A percentile compares a stretch with the other conserved stretches of the same genome.
Evolutionary conservation across 1,140 invertebrate genomes (phyloP).

Genomic region (Tyrophagus putrescentiae): DNA sequence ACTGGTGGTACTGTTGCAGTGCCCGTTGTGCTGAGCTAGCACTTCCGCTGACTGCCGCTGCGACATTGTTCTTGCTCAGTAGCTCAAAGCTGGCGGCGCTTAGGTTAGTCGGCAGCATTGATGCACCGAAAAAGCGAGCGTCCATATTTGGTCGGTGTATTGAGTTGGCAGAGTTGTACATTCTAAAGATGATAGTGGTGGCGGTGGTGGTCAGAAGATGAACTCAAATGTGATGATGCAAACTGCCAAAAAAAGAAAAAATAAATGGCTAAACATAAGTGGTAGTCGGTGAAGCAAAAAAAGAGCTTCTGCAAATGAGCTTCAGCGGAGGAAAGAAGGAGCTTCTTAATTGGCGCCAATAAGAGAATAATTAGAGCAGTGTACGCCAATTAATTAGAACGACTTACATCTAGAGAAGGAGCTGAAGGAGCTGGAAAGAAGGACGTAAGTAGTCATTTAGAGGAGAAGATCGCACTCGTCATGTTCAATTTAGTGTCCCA

Average conservation of each 20-base stretch:
- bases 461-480: not conserved
- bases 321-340: not conserved
- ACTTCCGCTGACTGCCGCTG: not conserved
- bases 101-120: not conserved
- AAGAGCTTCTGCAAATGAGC: too few relatives aligned
- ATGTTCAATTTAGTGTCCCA: conserved; percentile 12
- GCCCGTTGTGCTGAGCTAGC: conserved; percentile 1
- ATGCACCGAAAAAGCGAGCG: not conserved
- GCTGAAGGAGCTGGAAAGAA: not conserved
- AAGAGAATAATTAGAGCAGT: not conserved
- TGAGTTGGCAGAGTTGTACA: not conserved
- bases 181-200: not conserved
- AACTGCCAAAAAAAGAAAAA: too few relatives aligned
- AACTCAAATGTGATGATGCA: too few relatives aligned
- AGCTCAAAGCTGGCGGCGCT: not conserved
- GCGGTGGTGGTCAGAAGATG: too few relatives aligned
- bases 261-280: too few relatives aligned
- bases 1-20: conserved; percentile 40
- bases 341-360: conserved; percentile 5
- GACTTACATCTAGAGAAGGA: too few relatives aligned
- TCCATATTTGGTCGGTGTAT: not conserved
- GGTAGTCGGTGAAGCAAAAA: too few relatives aligned
- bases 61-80: not conserved
- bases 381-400: not conserved
- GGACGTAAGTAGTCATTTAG: not conserved